Conservation (phyloP, 2,113 vertebrate species). For the Plotosus lineatus region DNA sequence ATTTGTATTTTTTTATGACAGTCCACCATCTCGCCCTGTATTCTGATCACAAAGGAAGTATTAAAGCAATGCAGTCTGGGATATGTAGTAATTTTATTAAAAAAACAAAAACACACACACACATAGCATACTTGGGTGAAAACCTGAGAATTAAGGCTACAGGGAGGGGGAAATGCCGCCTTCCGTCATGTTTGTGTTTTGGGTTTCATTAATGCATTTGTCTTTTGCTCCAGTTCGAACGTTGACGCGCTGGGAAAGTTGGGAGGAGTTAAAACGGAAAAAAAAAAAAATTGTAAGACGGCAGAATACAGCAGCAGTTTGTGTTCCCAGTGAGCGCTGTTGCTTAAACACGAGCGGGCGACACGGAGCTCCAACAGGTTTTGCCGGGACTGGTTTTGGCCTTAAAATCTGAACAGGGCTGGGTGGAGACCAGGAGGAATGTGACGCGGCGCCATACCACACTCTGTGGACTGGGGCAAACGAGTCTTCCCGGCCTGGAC, state of each 20-base stretch:
- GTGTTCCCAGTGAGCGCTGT: constrained; percentile 23
- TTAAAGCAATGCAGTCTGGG: constrained; percentile 37
- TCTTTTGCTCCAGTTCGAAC: constrained; percentile 18
- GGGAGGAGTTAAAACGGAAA: constrained; percentile 50
- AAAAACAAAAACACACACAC: not conserved
- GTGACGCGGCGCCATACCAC: constrained; percentile 38
- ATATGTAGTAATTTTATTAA: constrained; percentile 33
- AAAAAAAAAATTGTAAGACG: constrained; percentile 34
- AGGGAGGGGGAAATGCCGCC: not conserved
- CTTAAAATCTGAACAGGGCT: constrained; percentile 39
- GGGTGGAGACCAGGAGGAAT: constrained; percentile 60
- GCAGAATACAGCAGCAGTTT: constrained; percentile 36
- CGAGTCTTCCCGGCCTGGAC: constrained; percentile 12
- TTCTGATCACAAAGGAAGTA: constrained; percentile 17
- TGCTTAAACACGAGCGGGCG: constrained; percentile 31
- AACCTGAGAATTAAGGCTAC: not conserved
- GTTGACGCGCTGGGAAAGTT: constrained; percentile 36
- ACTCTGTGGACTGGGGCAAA: constrained; percentile 34
- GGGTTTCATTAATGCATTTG: constrained; percentile 1
- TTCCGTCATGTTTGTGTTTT: constrained; percentile 6
- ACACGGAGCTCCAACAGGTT: constrained; percentile 50
- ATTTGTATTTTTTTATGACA: not conserved
- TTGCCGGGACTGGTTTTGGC: constrained; percentile 48
- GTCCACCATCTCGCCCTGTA: constrained; percentile 8
- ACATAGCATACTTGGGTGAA: not conserved